Evolutionary conservation across 2,113 vertebrate species (phyloP).

Genomic region (Mandrillus leucophaeus): DNA sequence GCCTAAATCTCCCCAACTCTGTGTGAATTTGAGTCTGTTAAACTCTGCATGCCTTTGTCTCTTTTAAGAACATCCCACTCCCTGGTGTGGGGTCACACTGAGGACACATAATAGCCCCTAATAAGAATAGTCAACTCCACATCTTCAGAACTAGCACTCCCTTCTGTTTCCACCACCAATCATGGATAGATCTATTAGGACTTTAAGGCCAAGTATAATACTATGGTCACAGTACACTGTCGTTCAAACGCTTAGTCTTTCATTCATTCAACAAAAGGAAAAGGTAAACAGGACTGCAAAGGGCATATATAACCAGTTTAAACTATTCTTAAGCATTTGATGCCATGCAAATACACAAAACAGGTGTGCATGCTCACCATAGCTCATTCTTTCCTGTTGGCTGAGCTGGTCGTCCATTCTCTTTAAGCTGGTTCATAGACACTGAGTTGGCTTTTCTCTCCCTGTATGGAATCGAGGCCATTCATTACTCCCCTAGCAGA

Average conservation of each 20-base stretch:
- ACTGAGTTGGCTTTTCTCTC: neutral
- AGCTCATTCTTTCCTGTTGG: neutral
- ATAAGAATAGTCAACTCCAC: neutral
- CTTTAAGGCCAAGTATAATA: neutral
- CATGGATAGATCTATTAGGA: neutral
- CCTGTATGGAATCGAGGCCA: neutral
- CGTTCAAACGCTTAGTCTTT: neutral
- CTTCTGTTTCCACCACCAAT: neutral
- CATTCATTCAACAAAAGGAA: neutral
- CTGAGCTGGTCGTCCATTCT: neutral
- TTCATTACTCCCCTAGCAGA: neutral
- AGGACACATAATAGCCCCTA: neutral
- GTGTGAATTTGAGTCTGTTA: neutral
- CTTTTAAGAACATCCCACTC: neutral
- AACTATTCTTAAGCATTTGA: neutral
- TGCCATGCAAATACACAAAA: neutral
- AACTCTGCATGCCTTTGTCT: neutral
- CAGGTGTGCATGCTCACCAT: neutral
- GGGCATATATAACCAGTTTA: neutral
- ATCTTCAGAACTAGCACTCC: neutral
- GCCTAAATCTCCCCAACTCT: neutral
- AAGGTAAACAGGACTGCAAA: neutral
- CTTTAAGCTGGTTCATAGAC: neutral
- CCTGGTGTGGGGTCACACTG: neutral
- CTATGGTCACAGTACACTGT: neutral